Base-by-base conservation (phyloP, 2,888 invertebrate species). In the Conchocele bisecta region DNA sequence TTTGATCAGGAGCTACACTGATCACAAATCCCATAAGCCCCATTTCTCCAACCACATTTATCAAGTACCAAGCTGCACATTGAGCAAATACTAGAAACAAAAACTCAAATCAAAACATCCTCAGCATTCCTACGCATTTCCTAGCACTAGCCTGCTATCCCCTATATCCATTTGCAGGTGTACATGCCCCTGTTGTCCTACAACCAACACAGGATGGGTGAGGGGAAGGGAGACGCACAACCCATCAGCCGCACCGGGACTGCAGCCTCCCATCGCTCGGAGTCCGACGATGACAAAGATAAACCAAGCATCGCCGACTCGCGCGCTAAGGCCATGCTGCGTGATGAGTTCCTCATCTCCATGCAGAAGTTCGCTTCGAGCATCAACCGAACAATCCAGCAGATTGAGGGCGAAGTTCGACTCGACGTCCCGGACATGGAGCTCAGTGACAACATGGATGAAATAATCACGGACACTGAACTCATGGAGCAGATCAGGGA, bases 381-480 rank as follows among this genome's bases (percentile, higher is more conserved):
- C 76, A 92, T 94, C 15, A 91, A 91, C 4, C 93, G 95, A 93
- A 95, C 95, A 0, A 93, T 94, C 77, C 94, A 95, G 75, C 95
- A 96, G 86, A 93, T 95, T 7, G 95, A 95, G 88, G 95, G 94
- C n/a, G 95, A 95, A 74, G 93, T 94, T 39, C 93, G 94, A 28
- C 89, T 88, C 24, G 86, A 88, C 33, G 82, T 88, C 17, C 88
- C 89, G 7, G 89, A 89, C 6, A 65, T 87, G 31, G 86, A 87
- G 46, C 76, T 89, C 6, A 79, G 84, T 37, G 90, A 89, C 17
- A 88, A 88, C 2, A 86, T 90, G 3, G 91, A 89, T 7, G 92
- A 93, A 22, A 88, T 88, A 56, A 77, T 90, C 44, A 82, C 78
- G 11, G 86, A 90, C 70, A 68, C 81, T 42, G 87, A 86, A 39